phyloP scores from a whole-genome alignment of 2,113 vertebrate genomes.

The Dasypus novemcinctus region DNA sequence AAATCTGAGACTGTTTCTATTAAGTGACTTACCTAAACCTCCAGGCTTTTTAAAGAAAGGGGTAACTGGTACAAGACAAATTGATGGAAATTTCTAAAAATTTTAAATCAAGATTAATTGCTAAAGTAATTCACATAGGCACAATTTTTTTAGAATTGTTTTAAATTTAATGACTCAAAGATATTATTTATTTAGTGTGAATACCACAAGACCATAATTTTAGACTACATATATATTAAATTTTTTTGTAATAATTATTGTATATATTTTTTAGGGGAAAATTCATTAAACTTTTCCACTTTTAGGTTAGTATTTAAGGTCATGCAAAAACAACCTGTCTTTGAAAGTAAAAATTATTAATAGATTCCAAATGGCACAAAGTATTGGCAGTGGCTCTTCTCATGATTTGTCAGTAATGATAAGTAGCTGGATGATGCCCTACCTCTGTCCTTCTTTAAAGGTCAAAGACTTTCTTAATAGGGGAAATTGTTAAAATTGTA shows the following conservation, averaged over 20 bases:
- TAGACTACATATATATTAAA: not conserved
- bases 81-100: not conserved
- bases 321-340: not conserved
- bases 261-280: not conserved
- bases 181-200: not conserved
- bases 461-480: not conserved
- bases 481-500: not conserved
- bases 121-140: not conserved
- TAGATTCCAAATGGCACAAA: not conserved
- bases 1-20: not conserved
- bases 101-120: constrained; percentile 1
- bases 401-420: not conserved
- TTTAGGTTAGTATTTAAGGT: not conserved
- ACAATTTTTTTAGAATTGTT: not conserved
- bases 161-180: not conserved
- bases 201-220: not conserved
- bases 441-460: not conserved
- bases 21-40: not conserved
- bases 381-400: not conserved
- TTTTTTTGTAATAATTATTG: not conserved
- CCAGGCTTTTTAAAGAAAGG: not conserved
- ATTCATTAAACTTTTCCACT: not conserved
- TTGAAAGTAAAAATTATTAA: not conserved
- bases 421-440: not conserved
- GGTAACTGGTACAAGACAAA: not conserved